phyloP scores from a whole-genome alignment of 2,797 vertebrate genomes.

The Trichosurus vulpecula region DNA sequence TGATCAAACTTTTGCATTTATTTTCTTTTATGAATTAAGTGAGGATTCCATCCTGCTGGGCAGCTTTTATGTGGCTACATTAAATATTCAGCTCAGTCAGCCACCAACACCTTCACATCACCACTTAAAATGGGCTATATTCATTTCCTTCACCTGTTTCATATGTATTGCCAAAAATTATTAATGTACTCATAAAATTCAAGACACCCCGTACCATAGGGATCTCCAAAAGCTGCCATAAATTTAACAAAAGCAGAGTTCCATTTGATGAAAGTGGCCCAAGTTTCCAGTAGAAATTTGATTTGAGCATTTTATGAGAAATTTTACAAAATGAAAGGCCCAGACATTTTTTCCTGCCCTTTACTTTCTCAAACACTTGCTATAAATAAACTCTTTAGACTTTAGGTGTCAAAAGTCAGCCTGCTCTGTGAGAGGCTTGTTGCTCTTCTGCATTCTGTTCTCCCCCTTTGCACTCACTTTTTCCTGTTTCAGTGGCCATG shows the following conservation, averaged over 20 bases:
- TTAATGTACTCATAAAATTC: background rate
- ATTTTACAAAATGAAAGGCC: constrained; percentile 23
- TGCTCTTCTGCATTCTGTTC: background rate
- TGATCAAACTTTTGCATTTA: background rate
- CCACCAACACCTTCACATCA: background rate
- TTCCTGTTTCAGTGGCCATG: background rate
- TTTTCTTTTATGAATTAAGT: constrained; percentile 17
- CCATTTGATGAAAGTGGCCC: background rate
- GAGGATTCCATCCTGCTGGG: background rate
- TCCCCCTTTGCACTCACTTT: background rate
- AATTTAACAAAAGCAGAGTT: background rate
- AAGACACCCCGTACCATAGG: background rate
- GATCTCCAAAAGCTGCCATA: background rate
- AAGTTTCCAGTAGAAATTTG: background rate
- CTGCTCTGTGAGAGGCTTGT: background rate
- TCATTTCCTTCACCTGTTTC: background rate
- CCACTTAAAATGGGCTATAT: background rate
- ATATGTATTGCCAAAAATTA: background rate
- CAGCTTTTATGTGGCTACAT: background rate
- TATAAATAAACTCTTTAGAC: background rate
- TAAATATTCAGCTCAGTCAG: background rate
- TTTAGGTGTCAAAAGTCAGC: constrained; percentile 24
- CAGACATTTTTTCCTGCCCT: background rate
- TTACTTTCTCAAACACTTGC: background rate
- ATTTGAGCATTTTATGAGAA: constrained; percentile 30